Evolutionary conservation across 2,888 invertebrate species (phyloP), one percentile per base, ranked within the genome.

Genomic region (Limnephilus lunatus): DNA sequence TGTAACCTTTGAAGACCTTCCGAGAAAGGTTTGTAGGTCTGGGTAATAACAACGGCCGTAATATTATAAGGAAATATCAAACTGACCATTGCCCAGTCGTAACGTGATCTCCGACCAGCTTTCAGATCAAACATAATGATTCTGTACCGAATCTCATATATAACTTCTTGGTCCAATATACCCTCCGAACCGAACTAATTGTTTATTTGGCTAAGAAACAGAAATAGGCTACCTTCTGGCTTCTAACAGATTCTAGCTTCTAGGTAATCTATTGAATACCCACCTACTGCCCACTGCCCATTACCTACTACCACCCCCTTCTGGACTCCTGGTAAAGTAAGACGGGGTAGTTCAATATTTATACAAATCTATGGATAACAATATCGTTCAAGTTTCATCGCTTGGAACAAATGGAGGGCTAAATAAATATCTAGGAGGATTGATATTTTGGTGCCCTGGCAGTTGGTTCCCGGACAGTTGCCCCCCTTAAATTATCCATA

Each of bases 1-100:
- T 92, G 90, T 85, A 48, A 83, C 92, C 92, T 92, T 92, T 92
- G 92, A 90, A 91, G 92, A 88, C 92, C 90, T 92, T 90, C 92
- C 90, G 44, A 35, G 92, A 92, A 92, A 85, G 89, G 91, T 81
- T 53, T 83, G 15, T 83, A 35, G 80, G 80, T 53, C 81, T 81
- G 80, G 82, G 80, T 30, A 91, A 88, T 87, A 88, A 87, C 81
- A 87, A 48, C 89, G 81, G n/a, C 82, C 80, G 12, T 86, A 85
- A 85, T 86, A 88, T 53, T 85, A 68, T 68, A 68, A 82, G 85
- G 83, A 90, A 90, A 83, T 88, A 91, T 91, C 91, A 91, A 83
- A 88, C 82, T 91, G 91, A 88, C 91, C 91, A 91, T 48, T 91
- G 91, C 82, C 35, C 91, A 88, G 39, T 31, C 30, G 90, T 81